Evolutionary conservation across 2,113 vertebrate species (phyloP), one percentile per base, ranked within the genome.

Genomic region (Choloepus hoffmanni): DNA sequence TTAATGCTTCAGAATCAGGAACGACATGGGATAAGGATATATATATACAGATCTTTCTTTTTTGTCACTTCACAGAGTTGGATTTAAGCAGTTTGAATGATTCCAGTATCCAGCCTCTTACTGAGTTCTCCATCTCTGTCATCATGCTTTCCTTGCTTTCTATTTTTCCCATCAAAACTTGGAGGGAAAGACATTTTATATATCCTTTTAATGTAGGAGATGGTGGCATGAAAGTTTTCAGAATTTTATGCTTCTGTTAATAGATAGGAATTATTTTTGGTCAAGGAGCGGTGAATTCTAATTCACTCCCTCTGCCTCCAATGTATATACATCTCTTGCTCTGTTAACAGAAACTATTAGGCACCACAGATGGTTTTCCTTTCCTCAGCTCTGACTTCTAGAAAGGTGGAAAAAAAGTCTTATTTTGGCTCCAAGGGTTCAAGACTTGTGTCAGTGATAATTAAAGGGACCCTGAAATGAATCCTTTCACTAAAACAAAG

Each of bases 1-100:
- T 77, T 85, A 82, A 79, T 93, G 36, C 79, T 92, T 96, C n/a
- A 96, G 68, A 77, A 36, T 86, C 45, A 67, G 19, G 73, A 86
- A 19, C 85, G 23, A 63, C 23, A 43, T 16, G 21, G 85, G n/a
- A 73, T 50, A 90, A 94, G 3, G 19, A 65, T 45, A 33, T 36
- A 36, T 28, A 60, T n/a, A 15, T 92, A 40, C 13, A 73, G 24
- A 45, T 90, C 43, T 81, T n/a, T 79, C 50, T 33, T 78, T 85
- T 83, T 90, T 87, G 58, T 89, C 53, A 28, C 12, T 78, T 92
- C 55, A 84, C 7, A 85, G 68, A 36, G 45, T 95, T 40, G 67
- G 19, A 89, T 67, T 73, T 89, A 89, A 78, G n/a, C 60, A 91
- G 26, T 11, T 50, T 40, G 26, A 72, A 70, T 81, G n/a, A 82